These are phyloP conservation scores for Eufriesea mexicana DNA, from an alignment of 1,140 invertebrate genomes.

Conservation along the genomic window DNA sequence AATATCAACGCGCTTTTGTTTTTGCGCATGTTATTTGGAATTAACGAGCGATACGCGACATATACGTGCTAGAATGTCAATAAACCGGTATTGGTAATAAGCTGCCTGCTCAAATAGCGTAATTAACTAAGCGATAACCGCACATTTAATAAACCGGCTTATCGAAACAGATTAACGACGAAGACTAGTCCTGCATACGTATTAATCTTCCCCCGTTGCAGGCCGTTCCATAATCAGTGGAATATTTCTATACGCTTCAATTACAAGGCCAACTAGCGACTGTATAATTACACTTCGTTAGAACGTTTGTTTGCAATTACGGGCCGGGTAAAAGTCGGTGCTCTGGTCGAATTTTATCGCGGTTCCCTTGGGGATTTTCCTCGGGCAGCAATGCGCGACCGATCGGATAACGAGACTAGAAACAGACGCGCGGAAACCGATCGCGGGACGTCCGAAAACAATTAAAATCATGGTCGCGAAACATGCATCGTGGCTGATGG, in stretches of 20 bases:
- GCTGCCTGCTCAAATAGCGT: neutral
- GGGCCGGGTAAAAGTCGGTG: neutral
- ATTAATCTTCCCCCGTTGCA: neutral
- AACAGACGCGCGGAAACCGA: neutral
- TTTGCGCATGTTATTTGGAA: too few relatives aligned
- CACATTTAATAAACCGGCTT: constrained; percentile 13
- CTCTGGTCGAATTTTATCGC: neutral
- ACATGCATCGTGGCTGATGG: neutral
- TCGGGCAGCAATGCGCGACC: too few relatives aligned
- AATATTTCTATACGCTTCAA: neutral
- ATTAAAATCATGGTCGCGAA: neutral
- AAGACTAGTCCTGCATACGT: neutral
- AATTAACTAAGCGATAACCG: constrained; percentile 12
- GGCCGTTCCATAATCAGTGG: neutral
- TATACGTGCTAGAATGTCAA: constrained; percentile 24
- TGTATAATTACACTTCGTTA: neutral
- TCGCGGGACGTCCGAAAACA: neutral
- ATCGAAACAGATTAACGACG: constrained; percentile 10
- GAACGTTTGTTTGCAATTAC: too few relatives aligned
- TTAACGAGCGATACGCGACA: neutral
- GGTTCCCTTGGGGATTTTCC: too few relatives aligned
- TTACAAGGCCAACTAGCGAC: too few relatives aligned
- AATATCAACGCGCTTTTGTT: neutral
- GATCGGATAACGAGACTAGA: neutral
- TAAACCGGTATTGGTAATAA: constrained; percentile 15